Percentiles rank a stretch among this genome's conserved stretches.
phyloP scores from a whole-genome alignment of 1,140 invertebrate species.

The Dinoponera quadriceps region DNA sequence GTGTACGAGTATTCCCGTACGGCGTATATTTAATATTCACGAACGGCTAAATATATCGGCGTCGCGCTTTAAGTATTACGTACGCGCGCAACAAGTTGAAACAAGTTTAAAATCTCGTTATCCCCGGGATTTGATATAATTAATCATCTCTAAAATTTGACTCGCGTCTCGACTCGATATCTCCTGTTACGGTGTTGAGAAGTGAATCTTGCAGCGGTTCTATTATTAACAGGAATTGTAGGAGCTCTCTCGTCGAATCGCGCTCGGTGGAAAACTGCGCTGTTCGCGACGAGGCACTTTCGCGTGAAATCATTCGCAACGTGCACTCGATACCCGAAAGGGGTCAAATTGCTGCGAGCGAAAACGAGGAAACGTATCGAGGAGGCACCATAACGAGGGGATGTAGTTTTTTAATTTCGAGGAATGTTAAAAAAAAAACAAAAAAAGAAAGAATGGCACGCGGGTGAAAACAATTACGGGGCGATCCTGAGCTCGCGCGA shows the following conservation, averaged over 20 bases:
- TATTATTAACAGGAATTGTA: not conserved
- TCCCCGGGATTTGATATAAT: not conserved
- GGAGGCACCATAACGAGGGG: not conserved
- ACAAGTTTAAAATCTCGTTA: not conserved
- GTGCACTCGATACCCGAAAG: not conserved
- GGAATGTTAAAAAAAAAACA: constrained; percentile 1
- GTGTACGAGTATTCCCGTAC: not conserved
- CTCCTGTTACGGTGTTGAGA: not conserved
- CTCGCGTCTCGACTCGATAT: not conserved
- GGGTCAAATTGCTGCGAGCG: not conserved
- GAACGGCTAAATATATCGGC: not conserved
- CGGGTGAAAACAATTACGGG: not conserved
- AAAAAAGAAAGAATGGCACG: not conserved
- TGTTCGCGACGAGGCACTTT: constrained; percentile 5
- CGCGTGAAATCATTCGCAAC: not conserved
- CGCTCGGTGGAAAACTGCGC: not conserved
- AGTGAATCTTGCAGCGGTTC: not conserved
- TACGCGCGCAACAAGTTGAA: not conserved
- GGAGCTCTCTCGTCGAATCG: not conserved
- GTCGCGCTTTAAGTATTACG: constrained; percentile 13
- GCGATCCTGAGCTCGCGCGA: not conserved
- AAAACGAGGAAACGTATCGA: constrained; percentile 16
- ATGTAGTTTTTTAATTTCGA: constrained; percentile 12
- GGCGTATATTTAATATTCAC: not conserved
- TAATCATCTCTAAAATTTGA: not conserved